Evolutionary conservation across 1,140 invertebrate species (phyloP).

Genomic region (Diabrotica undecimpunctata): DNA sequence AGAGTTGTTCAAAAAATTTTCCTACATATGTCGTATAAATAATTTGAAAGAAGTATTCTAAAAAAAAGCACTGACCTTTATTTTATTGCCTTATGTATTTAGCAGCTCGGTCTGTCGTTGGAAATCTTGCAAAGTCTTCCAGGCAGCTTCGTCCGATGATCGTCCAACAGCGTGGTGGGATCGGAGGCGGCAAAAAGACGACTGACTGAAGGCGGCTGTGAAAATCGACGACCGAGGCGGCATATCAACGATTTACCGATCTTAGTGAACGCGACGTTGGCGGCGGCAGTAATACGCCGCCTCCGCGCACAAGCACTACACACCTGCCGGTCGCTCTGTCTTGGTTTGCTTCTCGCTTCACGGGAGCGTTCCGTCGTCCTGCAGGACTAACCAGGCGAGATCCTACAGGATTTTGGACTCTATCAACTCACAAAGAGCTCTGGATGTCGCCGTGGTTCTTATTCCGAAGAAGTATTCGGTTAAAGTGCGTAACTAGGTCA

Average conservation of each 20-base stretch:
- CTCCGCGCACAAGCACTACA: slow-evolving; percentile 42
- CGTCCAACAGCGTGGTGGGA: not conserved
- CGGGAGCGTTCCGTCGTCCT: slow-evolving; percentile 14
- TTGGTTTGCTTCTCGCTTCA: slow-evolving; percentile 12
- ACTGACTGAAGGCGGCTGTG: slow-evolving; percentile 33
- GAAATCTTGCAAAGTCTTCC: too few species aligned
- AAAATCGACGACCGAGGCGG: slow-evolving; percentile 19
- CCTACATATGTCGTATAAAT: too few species aligned
- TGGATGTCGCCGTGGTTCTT: not conserved
- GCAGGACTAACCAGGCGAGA: not conserved
- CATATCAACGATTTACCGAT: slow-evolving; percentile 41
- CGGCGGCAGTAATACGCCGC: slow-evolving; percentile 13
- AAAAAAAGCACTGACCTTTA: too few species aligned
- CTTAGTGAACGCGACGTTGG: slow-evolving; percentile 35
- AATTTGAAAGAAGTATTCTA: too few species aligned
- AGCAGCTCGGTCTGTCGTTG: too few species aligned
- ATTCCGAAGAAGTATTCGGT: not conserved
- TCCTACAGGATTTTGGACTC: slow-evolving; percentile 23
- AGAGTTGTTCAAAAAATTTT: too few species aligned
- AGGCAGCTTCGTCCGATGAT: too few species aligned
- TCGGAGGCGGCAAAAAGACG: slow-evolving; percentile 33
- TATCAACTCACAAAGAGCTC: slow-evolving; percentile 1
- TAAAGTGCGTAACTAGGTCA: not conserved
- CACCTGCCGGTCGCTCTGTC: slow-evolving; percentile 28
- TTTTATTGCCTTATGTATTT: too few species aligned